Evolutionary conservation across 30 jellyfish, hydroid and myxozoan species (phyloP).

Genomic region (Clytia hemisphaerica): DNA sequence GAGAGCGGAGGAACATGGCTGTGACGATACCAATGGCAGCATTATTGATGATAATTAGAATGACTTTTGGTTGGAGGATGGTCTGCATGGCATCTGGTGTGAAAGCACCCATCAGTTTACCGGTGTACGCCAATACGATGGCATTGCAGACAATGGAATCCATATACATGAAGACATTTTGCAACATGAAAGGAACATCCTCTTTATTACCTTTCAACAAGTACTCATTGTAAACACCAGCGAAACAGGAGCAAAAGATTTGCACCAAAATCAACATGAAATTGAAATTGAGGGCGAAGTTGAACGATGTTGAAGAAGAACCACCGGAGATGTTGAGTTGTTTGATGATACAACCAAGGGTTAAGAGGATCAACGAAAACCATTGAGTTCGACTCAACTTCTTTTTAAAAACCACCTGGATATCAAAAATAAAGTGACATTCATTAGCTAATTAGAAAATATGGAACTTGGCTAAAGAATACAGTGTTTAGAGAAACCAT

Average conservation of each 20-base stretch:
- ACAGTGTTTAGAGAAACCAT: too few species aligned
- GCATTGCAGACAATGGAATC: constrained; percentile 71
- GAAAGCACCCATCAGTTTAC: constrained; percentile 59
- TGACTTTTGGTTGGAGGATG: constrained; percentile 56
- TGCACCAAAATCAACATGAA: constrained; percentile 70
- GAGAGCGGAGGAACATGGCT: constrained; percentile 79
- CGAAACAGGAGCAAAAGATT: constrained; percentile 94
- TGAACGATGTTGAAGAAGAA: constrained; percentile 18
- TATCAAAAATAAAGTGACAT: neutral
- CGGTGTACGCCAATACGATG: constrained; percentile 64
- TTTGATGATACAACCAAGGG: constrained; percentile 90
- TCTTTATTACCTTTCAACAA: constrained; percentile 88
- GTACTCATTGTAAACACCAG: constrained; percentile 97
- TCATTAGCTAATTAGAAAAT: neutral
- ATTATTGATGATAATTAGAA: constrained; percentile 62
- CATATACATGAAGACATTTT: constrained; percentile 86
- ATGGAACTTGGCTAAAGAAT: too few species aligned
- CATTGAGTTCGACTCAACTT: constrained; percentile 80
- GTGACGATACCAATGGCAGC: constrained; percentile 98
- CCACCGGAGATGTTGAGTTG: constrained; percentile 53
- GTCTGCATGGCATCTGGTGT: constrained; percentile 53
- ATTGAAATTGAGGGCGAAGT: constrained; percentile 45
- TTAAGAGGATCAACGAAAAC: constrained; percentile 76
- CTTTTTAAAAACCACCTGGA: constrained; percentile 69
- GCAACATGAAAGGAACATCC: constrained; percentile 88